Evolutionary conservation across 2,797 vertebrate species (phyloP), one percentile per base, ranked within the genome.

Genomic region (Lepilemur septentrionalis): DNA sequence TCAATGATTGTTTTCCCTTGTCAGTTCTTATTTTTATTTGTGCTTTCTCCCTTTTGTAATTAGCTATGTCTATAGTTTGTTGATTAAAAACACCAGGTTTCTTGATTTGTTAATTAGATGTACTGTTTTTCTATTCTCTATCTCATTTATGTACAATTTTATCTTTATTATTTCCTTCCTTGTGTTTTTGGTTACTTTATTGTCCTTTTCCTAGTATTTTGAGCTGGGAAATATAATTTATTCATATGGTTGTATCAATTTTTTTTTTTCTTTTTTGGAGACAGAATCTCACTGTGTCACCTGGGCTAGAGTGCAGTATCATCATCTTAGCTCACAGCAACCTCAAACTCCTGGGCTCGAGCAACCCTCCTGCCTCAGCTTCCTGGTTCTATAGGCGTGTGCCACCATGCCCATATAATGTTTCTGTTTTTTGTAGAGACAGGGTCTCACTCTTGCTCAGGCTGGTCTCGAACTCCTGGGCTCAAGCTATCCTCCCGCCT

Each of bases 81-180:
- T 69, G 46, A 46, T 59, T 69, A 15, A 67, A 52, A 89, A 89
- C 48, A 69, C 46, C 1, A 43, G 35, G 7, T 52, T 52, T 61
- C n/a, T 57, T 79, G 13, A 46, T n/a, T 84, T 69, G 9, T 70
- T 55, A 55, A 55, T 52, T 73, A 63, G 43, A 61, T 59, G 9
- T 30, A n/a, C 23, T 75, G 2, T 79, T 35, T 63, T 65, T 92
- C 55, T 63, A 32, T 41, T 83, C n/a, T 32, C 20, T 57, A 38
- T 61, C 43, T 41, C 55, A 73, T 50, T 67, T 50, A 84, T 59
- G 70, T 84, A 17, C 70, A 43, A 22, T 85, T 85, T 91, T 50
- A 61, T 76, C 28, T 83, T 89, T 59, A 83, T 75, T 87, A 93
- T 92, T 85, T 46, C 28, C n/a, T 80, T 80, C 75, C 35, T 87